phyloP scores from a whole-genome alignment of 2,113 vertebrate species.

The Equus przewalskii region DNA sequence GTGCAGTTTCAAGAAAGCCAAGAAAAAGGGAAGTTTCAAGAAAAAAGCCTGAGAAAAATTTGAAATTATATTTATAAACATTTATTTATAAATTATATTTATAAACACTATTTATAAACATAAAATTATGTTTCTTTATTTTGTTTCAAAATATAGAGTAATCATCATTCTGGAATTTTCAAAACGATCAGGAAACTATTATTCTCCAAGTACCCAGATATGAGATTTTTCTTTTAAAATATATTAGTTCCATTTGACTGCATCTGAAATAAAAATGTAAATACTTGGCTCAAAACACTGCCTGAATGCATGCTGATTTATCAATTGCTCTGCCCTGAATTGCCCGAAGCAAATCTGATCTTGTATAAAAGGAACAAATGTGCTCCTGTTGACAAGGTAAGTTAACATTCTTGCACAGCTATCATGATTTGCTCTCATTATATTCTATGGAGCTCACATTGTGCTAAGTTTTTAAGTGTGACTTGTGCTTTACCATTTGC shows the following conservation, averaged over 20 bases:
- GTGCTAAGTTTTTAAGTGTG: neutral
- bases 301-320: conserved; percentile 71
- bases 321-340: conserved; percentile 62
- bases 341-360: conserved; percentile 67
- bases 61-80: neutral
- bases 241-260: conserved; percentile 22
- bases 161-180: neutral
- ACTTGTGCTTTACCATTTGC: neutral
- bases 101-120: too few species aligned
- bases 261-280: conserved; percentile 67
- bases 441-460: neutral
- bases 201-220: neutral
- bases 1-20: neutral
- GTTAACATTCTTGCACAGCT: neutral
- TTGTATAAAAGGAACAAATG: neutral
- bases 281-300: conserved; percentile 62
- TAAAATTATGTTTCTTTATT: neutral
- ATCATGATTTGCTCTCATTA: neutral
- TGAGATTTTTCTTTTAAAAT: conserved; percentile 24
- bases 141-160: conserved; percentile 32
- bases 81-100: neutral
- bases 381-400: neutral
- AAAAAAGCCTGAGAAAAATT: neutral
- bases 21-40: neutral
- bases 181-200: neutral